Evolutionary conservation across 2,797 vertebrate species (phyloP).

Genomic region (Tiaroga cobitis): DNA sequence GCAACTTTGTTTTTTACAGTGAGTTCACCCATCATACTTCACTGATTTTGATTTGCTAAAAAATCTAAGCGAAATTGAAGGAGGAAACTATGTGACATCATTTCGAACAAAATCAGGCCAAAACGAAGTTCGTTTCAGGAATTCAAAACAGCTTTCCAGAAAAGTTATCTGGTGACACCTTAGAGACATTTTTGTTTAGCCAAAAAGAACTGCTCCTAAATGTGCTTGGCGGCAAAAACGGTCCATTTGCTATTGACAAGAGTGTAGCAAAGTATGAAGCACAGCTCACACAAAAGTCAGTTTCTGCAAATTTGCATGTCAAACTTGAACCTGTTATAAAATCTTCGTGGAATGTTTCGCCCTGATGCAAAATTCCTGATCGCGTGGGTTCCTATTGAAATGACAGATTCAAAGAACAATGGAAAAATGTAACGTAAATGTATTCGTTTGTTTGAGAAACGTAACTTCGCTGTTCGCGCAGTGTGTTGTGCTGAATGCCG

Average conservation of each 20-base stretch:
- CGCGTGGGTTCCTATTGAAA: neutral
- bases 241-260: neutral
- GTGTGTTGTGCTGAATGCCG: neutral
- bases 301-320: neutral
- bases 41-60: neutral
- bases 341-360: neutral
- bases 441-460: neutral
- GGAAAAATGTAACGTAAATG: neutral
- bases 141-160: neutral
- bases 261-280: neutral
- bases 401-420: neutral
- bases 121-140: neutral
- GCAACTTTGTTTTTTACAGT: too few relatives aligned
- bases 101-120: too few relatives aligned
- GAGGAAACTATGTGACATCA: neutral
- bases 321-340: neutral
- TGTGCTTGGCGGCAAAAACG: neutral
- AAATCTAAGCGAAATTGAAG: neutral
- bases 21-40: neutral
- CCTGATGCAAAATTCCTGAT: neutral
- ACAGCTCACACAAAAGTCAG: neutral
- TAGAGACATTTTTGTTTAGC: neutral
- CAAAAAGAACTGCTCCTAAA: neutral
- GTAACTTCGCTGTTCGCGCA: too few relatives aligned
- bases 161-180: neutral